Conservation (phyloP, 2,113 vertebrate species). For the Sebastes schlegelii region DNA sequence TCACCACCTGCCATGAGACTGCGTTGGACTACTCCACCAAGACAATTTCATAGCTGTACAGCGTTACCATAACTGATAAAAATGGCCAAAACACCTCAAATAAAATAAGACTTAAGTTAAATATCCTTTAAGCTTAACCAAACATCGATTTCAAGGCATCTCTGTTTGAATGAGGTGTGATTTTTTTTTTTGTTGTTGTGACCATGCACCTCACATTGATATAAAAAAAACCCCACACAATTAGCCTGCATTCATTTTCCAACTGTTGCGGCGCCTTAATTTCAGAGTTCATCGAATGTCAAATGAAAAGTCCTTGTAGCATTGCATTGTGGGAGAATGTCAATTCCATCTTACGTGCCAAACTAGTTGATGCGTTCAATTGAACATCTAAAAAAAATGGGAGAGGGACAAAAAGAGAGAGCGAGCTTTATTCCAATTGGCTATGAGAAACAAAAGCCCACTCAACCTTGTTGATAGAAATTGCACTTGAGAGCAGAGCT, state of each 20-base stretch:
- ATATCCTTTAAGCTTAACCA: not conserved
- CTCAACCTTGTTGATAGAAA: constrained; percentile 85
- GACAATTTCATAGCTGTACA: too few species aligned
- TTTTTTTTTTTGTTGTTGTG: constrained; percentile 20
- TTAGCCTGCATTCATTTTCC: constrained; percentile 62
- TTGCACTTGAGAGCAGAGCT: constrained; percentile 80
- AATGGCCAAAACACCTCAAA: not conserved
- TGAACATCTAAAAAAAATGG: constrained; percentile 61
- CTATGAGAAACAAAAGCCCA: constrained; percentile 81
- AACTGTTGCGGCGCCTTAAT: constrained; percentile 53
- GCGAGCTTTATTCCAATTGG: constrained; percentile 72
- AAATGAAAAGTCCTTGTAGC: constrained; percentile 73
- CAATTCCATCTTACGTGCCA: constrained; percentile 64
- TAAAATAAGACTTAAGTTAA: not conserved
- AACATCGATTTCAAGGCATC: not conserved
- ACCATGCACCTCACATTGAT: not conserved
- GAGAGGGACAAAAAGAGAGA: constrained; percentile 56
- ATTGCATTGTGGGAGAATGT: constrained; percentile 62
- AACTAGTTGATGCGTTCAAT: constrained; percentile 76
- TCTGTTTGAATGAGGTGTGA: not conserved
- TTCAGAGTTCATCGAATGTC: constrained; percentile 75
- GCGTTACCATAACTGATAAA: not conserved
- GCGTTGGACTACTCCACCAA: too few species aligned
- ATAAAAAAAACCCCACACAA: constrained; percentile 20
- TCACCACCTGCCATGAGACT: too few species aligned